phyloP scores from a whole-genome alignment of 2,113 vertebrate species.

The Clupea harengus region DNA sequence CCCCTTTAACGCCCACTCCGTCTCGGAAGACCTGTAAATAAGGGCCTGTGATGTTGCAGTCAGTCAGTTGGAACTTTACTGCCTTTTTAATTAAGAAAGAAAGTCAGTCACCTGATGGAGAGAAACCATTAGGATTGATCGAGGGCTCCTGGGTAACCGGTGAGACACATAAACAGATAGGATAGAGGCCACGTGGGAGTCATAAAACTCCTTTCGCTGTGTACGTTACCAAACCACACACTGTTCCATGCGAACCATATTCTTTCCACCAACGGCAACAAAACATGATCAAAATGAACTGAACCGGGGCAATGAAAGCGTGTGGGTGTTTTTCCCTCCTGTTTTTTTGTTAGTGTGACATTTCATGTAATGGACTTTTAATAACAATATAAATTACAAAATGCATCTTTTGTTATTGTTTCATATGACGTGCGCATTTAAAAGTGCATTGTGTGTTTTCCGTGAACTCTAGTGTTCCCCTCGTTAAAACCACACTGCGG shows the following conservation, averaged over 20 bases:
- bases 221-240: not conserved
- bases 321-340: conserved; percentile 7
- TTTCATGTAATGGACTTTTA: conserved; percentile 34
- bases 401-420: conserved; percentile 32
- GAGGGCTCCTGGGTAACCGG: conserved; percentile 22
- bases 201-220: not conserved
- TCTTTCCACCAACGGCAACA: conserved; percentile 30
- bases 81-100: conserved; percentile 18
- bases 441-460: conserved; percentile 43
- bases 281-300: conserved; percentile 21
- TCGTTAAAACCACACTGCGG: conserved; percentile 40
- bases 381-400: conserved; percentile 37
- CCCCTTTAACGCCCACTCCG: not conserved
- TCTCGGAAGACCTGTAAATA: not conserved
- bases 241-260: conserved; percentile 28
- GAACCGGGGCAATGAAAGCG: not conserved
- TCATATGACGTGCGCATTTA: conserved; percentile 42
- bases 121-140: conserved; percentile 34
- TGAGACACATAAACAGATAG: conserved; percentile 35
- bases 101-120: conserved; percentile 36
- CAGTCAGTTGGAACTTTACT: conserved; percentile 16
- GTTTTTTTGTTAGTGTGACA: conserved; percentile 2
- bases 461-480: conserved; percentile 43
- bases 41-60: not conserved
- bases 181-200: conserved; percentile 29